A percentile compares a stretch with the other conserved stretches of the same genome.
Evolutionary conservation across 2,888 invertebrate species (phyloP).

Genomic region (Ennomos erosarius): DNA sequence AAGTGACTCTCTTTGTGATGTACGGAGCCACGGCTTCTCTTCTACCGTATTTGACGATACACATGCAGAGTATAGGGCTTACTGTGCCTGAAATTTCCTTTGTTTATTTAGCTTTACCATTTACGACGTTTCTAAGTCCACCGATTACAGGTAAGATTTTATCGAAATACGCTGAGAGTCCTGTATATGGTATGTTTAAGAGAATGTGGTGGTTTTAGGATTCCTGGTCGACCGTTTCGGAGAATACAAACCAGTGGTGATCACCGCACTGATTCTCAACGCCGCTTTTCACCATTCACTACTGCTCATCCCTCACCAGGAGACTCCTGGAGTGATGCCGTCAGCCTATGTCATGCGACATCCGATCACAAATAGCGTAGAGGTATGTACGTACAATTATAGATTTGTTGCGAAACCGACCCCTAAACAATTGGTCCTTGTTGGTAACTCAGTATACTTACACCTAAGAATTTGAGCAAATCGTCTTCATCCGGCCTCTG

Average conservation of each 20-base stretch:
- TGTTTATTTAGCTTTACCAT: conserved; percentile 93
- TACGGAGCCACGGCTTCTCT: conserved; percentile 94
- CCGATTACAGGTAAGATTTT: conserved; percentile 89
- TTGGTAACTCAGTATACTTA: conserved; percentile 67
- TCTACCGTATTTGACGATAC: conserved; percentile 94
- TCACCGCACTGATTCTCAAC: conserved; percentile 90
- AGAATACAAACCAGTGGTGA: conserved; percentile 93
- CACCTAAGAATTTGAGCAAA: conserved; percentile 82
- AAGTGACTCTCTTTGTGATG: conserved; percentile 92
- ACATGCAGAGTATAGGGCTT: conserved; percentile 95
- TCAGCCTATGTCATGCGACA: conserved; percentile 91
- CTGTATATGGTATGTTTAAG: conserved; percentile 17
- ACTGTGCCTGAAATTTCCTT: conserved; percentile 94
- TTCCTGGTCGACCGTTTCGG: conserved; percentile 95
- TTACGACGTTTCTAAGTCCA: conserved; percentile 94
- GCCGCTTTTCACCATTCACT: conserved; percentile 92
- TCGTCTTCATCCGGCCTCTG: conserved; percentile 80
- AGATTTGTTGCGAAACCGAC: conserved; percentile 58
- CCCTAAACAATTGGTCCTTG: conserved; percentile 62
- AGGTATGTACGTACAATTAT: conserved; percentile 78
- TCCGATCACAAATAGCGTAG: conserved; percentile 88
- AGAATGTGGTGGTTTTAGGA: conserved; percentile 79
- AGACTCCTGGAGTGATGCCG: conserved; percentile 90
- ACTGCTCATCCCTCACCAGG: conserved; percentile 91
- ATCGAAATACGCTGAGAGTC: conserved; percentile 4